Evolutionary conservation across 2,113 vertebrate genomes (phyloP).

Genomic region (Burhinus bistriatus): DNA sequence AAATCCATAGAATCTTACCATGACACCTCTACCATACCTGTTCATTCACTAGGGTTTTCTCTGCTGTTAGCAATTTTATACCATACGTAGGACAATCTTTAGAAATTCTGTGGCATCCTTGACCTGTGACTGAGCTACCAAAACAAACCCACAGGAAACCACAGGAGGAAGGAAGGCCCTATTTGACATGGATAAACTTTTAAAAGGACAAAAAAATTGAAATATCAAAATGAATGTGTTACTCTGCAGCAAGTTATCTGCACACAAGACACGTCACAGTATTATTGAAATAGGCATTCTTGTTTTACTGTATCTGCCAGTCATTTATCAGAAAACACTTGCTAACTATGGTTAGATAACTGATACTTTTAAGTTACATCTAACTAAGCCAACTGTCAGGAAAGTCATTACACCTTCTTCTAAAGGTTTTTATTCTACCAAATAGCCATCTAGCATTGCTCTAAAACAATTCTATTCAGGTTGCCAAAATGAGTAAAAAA

Average conservation of each 20-base stretch:
- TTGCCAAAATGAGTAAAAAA: not conserved
- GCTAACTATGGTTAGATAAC: not conserved
- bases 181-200: not conserved
- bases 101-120: not conserved
- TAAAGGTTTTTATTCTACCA: not conserved
- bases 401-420: not conserved
- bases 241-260: not conserved
- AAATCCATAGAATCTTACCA: not conserved
- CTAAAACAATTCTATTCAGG: not conserved
- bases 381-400: not conserved
- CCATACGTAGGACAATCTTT: accelerated
- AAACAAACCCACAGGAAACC: not conserved
- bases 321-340: not conserved
- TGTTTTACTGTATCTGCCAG: not conserved
- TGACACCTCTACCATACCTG: not conserved
- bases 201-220: not conserved
- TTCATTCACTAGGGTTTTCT: not conserved
- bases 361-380: not conserved
- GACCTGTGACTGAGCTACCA: not conserved
- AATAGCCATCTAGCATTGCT: not conserved
- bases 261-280: not conserved
- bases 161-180: not conserved
- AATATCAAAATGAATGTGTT: not conserved
- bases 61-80: not conserved
- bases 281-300: not conserved